Evolutionary conservation across 2,797 vertebrate genomes (phyloP).

Genomic region (Antrozous pallidus): DNA sequence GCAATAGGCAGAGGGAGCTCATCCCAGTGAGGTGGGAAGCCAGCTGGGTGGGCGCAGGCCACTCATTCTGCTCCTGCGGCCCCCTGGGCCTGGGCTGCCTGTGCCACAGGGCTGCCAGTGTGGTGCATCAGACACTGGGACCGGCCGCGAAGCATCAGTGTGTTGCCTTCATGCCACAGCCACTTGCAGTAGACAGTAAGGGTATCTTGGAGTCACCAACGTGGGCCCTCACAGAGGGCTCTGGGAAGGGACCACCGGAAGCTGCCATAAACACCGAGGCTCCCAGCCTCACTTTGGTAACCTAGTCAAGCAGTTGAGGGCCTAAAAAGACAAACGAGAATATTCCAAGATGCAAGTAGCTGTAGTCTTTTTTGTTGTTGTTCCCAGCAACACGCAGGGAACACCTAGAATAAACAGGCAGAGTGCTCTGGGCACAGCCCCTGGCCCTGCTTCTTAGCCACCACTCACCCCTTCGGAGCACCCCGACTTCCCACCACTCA

Average conservation of each 20-base stretch:
- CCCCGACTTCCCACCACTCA: too few relatives aligned
- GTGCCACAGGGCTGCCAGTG: fast-evolving
- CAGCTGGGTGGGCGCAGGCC: background rate
- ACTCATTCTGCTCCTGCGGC: background rate
- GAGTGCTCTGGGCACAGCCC: too few relatives aligned
- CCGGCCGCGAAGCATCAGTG: background rate
- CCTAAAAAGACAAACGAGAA: background rate
- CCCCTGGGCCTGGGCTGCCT: background rate
- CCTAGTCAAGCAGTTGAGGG: background rate
- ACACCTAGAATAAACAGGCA: background rate
- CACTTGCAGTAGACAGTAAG: background rate
- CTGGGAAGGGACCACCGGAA: background rate
- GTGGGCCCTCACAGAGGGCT: background rate
- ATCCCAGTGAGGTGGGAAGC: background rate
- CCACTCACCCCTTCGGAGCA: fast-evolving
- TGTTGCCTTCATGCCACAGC: background rate
- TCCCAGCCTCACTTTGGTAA: background rate
- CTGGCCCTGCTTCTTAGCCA: background rate
- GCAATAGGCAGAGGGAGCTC: background rate
- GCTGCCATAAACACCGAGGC: background rate
- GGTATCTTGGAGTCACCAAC: background rate
- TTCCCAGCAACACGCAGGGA: background rate
- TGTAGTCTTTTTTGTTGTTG: background rate
- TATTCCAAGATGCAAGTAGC: background rate
- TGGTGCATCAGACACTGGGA: background rate